These are phyloP conservation scores for Polypedilum vanderplanki DNA, from an alignment of 1,140 invertebrate genomes.

Conservation along the genomic window DNA sequence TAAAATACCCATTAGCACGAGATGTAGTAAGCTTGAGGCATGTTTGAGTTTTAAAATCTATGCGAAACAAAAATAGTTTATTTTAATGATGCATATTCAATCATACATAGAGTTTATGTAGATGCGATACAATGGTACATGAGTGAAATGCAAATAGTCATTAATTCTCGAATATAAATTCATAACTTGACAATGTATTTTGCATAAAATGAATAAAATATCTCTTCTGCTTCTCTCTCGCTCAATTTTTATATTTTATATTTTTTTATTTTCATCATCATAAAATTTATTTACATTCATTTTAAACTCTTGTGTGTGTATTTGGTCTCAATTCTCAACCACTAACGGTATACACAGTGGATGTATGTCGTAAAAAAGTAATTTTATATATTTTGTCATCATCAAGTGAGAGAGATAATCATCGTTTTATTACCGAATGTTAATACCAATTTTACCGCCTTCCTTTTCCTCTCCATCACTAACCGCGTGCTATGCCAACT, in stretches of 20 bases:
- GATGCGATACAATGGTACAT: background rate
- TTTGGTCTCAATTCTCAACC: background rate
- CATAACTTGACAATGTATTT: background rate
- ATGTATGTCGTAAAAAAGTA: constrained; percentile 1
- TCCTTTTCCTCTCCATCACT: background rate
- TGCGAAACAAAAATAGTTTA: background rate
- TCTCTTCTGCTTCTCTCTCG: no score
- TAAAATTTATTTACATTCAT: background rate
- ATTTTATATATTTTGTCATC: constrained; percentile 4
- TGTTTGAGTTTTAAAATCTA: background rate
- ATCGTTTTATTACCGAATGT: constrained; percentile 5
- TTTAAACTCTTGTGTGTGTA: background rate
- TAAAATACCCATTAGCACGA: background rate
- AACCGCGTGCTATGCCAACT: background rate
- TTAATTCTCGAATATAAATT: background rate
- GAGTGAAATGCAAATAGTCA: background rate
- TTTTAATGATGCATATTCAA: background rate
- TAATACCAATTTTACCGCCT: constrained; percentile 5
- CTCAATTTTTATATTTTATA: no score
- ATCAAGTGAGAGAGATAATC: constrained; percentile 6
- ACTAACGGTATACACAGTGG: background rate
- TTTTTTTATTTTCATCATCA: background rate
- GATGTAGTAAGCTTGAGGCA: background rate
- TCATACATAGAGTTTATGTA: background rate
- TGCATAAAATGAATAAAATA: background rate